Evolutionary conservation across 2,888 invertebrate genomes (phyloP), one percentile per base, ranked within the genome.

Genomic region (Epistrophe eligans): DNA sequence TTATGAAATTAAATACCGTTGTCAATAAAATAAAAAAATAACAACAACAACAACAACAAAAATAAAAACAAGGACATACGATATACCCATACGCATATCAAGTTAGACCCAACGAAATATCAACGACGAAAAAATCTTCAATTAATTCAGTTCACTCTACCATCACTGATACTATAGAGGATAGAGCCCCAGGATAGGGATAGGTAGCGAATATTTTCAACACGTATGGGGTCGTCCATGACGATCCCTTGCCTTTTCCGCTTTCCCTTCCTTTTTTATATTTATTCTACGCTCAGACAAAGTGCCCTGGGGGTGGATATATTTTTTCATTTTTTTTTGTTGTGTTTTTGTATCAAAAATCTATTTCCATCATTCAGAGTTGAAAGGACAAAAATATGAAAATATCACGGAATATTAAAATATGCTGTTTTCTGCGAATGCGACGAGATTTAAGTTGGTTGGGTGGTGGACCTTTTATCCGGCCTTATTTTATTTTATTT

Each of bases 91-190:
- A 72, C 64, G 60, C 52, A 72, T 72, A 67, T 50, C 48, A 32
- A 19, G 50, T 50, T 48, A n/a, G n/a, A 28, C 60, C 28, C 50
- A 40, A 35, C 9, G n/a, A 45, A 64, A 66, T 5, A 66, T 11
- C 62, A 45, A 45, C 15, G 3, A 62, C 10, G 40, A 48, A 77
- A 77, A 87, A 70, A 79, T 71, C 64, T 76, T 72, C 82, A 87
- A 87, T 87, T 87, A 87, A 87, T 87, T 87, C 82, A 79, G 87
- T 87, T 72, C 83, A 79, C 28, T 83, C 82, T 87, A 62, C 48
- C 79, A 87, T 71, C 67, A 76, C 72, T 76, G 87, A 83, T 24
- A 24, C 24, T 24, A 24, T 24, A 24, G 24, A 24, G 24, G 24
- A 24, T 79, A 72, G 52, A 76, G 79, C 87, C 87, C 64, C 66